These are phyloP conservation scores for Austrofundulus limnaeus DNA, from an alignment of 2,113 vertebrate genomes.

Conservation along the genomic window DNA sequence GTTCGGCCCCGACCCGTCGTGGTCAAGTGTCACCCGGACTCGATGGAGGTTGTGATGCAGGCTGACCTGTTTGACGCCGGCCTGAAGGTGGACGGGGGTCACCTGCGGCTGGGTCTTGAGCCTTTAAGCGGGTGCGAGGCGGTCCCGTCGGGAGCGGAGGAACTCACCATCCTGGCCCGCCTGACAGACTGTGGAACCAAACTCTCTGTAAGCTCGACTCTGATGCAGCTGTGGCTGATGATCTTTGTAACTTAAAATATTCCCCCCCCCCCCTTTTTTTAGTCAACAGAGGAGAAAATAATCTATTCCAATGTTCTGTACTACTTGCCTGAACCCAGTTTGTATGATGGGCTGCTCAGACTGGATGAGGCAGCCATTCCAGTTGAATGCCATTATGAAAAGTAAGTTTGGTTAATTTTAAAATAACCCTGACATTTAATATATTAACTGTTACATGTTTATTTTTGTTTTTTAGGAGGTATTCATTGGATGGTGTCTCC, in stretches of 20 bases:
- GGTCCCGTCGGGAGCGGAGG: constrained; percentile 20
- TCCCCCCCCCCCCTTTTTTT: too few relatives aligned
- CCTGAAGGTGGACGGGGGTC: constrained; percentile 42
- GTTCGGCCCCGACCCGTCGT: constrained; percentile 19
- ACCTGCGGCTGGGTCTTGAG: constrained; percentile 56
- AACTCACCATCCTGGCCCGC: constrained; percentile 50
- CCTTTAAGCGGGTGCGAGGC: constrained; percentile 36
- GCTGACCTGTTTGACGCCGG: constrained; percentile 65
- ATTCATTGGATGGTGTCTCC: constrained; percentile 50
- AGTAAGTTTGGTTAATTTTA: constrained; percentile 44
- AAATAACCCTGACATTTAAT: too few relatives aligned
- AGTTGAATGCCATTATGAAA: constrained; percentile 74
- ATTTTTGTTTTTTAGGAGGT: constrained; percentile 42
- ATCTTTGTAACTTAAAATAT: background rate
- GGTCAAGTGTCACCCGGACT: constrained; percentile 65
- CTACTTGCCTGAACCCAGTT: constrained; percentile 63
- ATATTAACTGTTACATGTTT: too few relatives aligned
- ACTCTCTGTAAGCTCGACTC: constrained; percentile 60
- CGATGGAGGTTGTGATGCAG: constrained; percentile 64
- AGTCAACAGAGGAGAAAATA: constrained; percentile 67
- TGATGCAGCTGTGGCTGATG: background rate
- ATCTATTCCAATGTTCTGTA: constrained; percentile 69
- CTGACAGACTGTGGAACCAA: constrained; percentile 65
- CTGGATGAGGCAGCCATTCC: constrained; percentile 57
- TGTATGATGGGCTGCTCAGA: constrained; percentile 54